Evolutionary conservation across 2,888 invertebrate genomes (phyloP), one percentile per base, ranked within the genome.

Genomic region (Aelia acuminata): DNA sequence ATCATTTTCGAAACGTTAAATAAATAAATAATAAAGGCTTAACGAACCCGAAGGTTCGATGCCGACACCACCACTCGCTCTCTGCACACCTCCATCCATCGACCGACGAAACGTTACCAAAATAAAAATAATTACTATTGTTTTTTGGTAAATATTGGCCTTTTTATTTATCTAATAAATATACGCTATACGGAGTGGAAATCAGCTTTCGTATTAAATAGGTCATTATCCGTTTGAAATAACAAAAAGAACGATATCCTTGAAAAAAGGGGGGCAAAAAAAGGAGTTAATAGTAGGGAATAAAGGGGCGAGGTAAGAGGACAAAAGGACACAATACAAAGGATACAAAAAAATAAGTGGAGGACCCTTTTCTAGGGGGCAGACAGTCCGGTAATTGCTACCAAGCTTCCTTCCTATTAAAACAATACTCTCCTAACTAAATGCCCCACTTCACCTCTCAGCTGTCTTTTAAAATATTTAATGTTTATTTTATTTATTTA

Each of bases 311-410:
- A 70, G 63, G 63, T 70, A 35, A 70, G 1, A 70, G 63, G 63
- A 70, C 63, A 70, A 70, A 70, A 35, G 63, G 63, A 70, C 18
- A 70, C 63, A 70, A 70, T 70, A 70, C 5, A 20, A 70, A 31
- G 35, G 35, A 18, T 35, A 70, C 31, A 70, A 35, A 70, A 70
- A 70, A 26, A n/a, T n/a, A 70, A 31, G 63, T 26, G 35, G 35
- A 35, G 18, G 35, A 2, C 35, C 63, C 63, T 70, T 70, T 26
- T 11, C 26, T 57, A n/a, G 8, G 13, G 26, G 57, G 26, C 4
- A 35, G 63, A 5, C 31, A 20, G 63, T 35, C 18, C 57, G 11
- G 63, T 70, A 70, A 70, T 70, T 70, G 63, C 35, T 26, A 4
- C 35, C 7, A 7, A 1, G 1, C 7, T 35, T 35, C 57, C 10